phyloP scores from a whole-genome alignment of 2,888 invertebrate genomes.

The Boloria euphrosyne region DNA sequence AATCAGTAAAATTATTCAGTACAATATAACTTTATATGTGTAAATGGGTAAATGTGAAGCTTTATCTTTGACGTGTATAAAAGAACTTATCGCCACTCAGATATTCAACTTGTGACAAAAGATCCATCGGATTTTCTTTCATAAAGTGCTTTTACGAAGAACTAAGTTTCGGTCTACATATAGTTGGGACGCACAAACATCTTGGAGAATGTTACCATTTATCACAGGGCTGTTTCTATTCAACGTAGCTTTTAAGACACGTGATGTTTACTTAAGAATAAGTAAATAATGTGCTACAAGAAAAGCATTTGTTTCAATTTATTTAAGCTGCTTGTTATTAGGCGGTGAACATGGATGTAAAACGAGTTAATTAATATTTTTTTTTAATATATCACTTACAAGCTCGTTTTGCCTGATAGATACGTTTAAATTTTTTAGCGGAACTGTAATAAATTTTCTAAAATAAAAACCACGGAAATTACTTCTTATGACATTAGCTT shows the following conservation, averaged over 20 bases:
- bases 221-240: slow-evolving; percentile 41
- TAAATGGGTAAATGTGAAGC: slow-evolving; percentile 1
- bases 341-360: no score
- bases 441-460: no score
- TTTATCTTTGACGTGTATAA: slow-evolving; percentile 18
- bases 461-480: no score
- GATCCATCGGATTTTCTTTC: slow-evolving; percentile 38
- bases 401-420: no score
- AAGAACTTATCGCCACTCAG: slow-evolving; percentile 25
- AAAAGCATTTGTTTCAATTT: not conserved
- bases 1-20: no score
- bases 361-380: no score
- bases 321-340: no score
- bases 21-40: slow-evolving; percentile 8
- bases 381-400: no score
- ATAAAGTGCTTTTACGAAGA: slow-evolving; percentile 54
- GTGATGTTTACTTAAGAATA: not conserved
- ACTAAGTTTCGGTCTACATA: slow-evolving; percentile 50
- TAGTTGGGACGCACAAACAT: slow-evolving; percentile 47
- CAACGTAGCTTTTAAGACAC: no score
- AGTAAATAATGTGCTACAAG: not conserved
- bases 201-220: slow-evolving; percentile 46
- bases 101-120: slow-evolving; percentile 43
- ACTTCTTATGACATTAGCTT: no score
- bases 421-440: no score